Percentiles rank a stretch among this genome's conserved stretches.
phyloP scores from a whole-genome alignment of 2,113 vertebrate species.

The Ameiurus melas region DNA sequence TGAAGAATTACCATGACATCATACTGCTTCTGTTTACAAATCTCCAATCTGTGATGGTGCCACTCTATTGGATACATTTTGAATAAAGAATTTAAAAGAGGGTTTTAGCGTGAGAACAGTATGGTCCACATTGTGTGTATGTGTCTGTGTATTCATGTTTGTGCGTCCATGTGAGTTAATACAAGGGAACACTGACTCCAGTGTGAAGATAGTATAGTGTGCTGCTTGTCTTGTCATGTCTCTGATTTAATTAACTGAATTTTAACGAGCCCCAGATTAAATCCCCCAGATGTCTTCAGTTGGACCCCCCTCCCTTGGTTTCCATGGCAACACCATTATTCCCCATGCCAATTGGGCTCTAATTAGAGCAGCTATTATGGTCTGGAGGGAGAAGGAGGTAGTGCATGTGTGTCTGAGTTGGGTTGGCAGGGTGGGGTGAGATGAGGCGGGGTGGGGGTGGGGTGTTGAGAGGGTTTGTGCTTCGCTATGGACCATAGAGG shows the following conservation, averaged over 20 bases:
- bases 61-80: not conserved
- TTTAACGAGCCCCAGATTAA: conserved; percentile 80
- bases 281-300: conserved; percentile 77
- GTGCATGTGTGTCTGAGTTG: conserved; percentile 27
- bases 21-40: not conserved
- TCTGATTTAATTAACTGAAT: conserved; percentile 80
- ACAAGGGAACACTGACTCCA: conserved; percentile 55
- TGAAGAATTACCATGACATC: not conserved
- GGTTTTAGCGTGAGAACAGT: conserved; percentile 15
- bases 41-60: not conserved
- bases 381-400: conserved; percentile 66
- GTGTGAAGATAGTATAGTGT: conserved; percentile 55
- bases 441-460: conserved; percentile 11
- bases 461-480: conserved; percentile 50
- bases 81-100: not conserved
- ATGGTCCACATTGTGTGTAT: conserved; percentile 19
- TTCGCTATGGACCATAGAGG: conserved; percentile 49
- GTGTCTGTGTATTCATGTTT: conserved; percentile 50
- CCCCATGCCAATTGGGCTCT: conserved; percentile 75
- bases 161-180: conserved; percentile 38
- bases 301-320: conserved; percentile 74
- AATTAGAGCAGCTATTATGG: conserved; percentile 84
- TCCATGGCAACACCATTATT: conserved; percentile 75
- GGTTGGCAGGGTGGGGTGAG: conserved; percentile 47
- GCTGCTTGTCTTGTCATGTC: conserved; percentile 69